phyloP scores from a whole-genome alignment of 2,888 invertebrate genomes.

The Apotomis betuletana region DNA sequence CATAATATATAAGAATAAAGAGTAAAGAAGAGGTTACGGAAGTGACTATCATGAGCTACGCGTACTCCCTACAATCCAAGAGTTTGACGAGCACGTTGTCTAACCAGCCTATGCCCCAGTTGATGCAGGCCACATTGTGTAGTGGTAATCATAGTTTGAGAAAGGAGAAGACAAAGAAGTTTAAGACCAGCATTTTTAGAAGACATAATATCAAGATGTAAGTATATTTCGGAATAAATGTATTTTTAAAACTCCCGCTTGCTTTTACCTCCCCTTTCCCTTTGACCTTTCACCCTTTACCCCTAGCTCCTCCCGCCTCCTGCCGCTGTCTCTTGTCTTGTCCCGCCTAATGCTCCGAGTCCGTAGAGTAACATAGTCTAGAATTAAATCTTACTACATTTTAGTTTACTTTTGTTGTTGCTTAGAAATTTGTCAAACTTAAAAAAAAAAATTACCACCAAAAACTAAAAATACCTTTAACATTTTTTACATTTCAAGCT shows the following conservation, averaged over 20 bases:
- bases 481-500: too few relatives aligned
- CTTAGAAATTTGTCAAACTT: too few relatives aligned
- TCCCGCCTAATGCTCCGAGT: too few relatives aligned
- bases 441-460: too few relatives aligned
- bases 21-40: constrained; percentile 24
- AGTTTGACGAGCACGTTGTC: constrained; percentile 56
- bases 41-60: constrained; percentile 70
- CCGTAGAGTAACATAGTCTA: too few relatives aligned
- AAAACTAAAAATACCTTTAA: too few relatives aligned
- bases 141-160: constrained; percentile 64
- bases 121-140: constrained; percentile 57
- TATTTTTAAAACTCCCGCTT: constrained; percentile 21
- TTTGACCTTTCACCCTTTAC: constrained; percentile 35
- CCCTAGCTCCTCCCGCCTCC: constrained; percentile 30
- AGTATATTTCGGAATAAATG: constrained; percentile 53
- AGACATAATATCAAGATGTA: constrained; percentile 72
- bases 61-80: constrained; percentile 57
- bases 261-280: neutral
- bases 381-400: too few relatives aligned
- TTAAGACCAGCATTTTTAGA: constrained; percentile 66
- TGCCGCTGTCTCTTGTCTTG: too few relatives aligned
- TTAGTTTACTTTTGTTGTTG: too few relatives aligned
- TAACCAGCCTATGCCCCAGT: constrained; percentile 53
- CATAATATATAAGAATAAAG: constrained; percentile 27
- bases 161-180: constrained; percentile 72